phyloP scores from a whole-genome alignment of 2,113 vertebrate genomes.

The Python bivittatus region DNA sequence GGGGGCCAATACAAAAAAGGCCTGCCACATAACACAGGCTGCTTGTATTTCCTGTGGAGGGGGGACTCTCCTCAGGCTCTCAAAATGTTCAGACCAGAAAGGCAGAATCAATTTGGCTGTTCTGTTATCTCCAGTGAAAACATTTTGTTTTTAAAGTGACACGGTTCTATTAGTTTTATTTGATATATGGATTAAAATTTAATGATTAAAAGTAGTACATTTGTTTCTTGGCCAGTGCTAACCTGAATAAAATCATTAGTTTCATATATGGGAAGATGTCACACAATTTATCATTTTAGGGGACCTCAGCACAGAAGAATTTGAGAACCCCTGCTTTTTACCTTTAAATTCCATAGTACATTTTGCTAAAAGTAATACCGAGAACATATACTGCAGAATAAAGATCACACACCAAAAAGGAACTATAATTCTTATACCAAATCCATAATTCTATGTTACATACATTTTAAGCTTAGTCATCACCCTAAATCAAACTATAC shows the following conservation, averaged over 20 bases:
- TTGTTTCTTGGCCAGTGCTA: not conserved
- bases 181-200: too few relatives aligned
- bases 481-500: not conserved
- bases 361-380: not conserved
- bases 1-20: too few relatives aligned
- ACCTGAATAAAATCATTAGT: not conserved
- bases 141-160: too few relatives aligned
- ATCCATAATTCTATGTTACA: not conserved
- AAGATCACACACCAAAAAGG: not conserved
- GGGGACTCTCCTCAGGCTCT: too few relatives aligned
- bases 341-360: not conserved
- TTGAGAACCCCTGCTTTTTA: not conserved
- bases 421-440: not conserved
- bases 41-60: too few relatives aligned
- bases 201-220: too few relatives aligned
- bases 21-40: too few relatives aligned
- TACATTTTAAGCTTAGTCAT: not conserved
- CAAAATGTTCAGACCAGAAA: too few relatives aligned
- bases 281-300: not conserved
- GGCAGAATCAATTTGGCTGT: too few relatives aligned
- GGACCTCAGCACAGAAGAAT: not conserved
- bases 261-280: not conserved
- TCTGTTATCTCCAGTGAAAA: too few relatives aligned
- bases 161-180: too few relatives aligned
- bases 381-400: not conserved